Evolutionary conservation across 2,888 invertebrate species (phyloP), one percentile per base, ranked within the genome.

Genomic region (Drosophila bunnanda): DNA sequence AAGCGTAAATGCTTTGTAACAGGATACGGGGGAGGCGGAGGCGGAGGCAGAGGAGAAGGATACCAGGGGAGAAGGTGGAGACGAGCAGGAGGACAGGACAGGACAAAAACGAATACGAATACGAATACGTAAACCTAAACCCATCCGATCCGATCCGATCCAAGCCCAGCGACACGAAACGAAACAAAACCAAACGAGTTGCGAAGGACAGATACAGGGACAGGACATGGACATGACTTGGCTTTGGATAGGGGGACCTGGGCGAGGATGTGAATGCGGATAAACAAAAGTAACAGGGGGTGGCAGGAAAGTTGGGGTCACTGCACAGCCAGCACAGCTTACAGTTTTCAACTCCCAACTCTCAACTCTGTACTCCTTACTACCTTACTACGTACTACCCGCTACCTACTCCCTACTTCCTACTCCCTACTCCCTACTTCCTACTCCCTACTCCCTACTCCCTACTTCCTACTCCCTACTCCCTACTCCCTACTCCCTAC

Each of bases 1-100:
- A 88, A 78, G 84, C 87, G 84, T 86, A 64, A 84, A 88, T 84
- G 84, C 88, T 88, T 88, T 88, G 84, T 88, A 84, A 88, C 88
- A 80, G 81, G 81, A 88, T 84, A 82, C 78, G 71, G 22, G 17
- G 41, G 25, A n/a, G n/a, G n/a, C n/a, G n/a, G 4, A 22, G 43
- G 50, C 4, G 48, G 30, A 30, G 30, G 15, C 1, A 12, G 32
- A 4, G 17, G 25, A 4, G 30, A 4, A 8, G 8, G 43, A 0
- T 6, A 13, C 36, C 36, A 15, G 36, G n/a, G 7, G 4, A 25
- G 44, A 1, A 25, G 44, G 44, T 15, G 15, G 46, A 0, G 13
- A 28, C 2, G 1, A 2, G 39, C 9, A 41, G 12, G 17, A 38
- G 17, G 17, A 6, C 7, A 22, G 17, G 17, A 6, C 7, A 22